Percentiles rank a stretch among this genome's conserved stretches.
These are phyloP conservation scores for Amphimedon queenslandica DNA, from an alignment of 37 sponge, comb jelly and placozoan genomes.

Conservation along the genomic window DNA sequence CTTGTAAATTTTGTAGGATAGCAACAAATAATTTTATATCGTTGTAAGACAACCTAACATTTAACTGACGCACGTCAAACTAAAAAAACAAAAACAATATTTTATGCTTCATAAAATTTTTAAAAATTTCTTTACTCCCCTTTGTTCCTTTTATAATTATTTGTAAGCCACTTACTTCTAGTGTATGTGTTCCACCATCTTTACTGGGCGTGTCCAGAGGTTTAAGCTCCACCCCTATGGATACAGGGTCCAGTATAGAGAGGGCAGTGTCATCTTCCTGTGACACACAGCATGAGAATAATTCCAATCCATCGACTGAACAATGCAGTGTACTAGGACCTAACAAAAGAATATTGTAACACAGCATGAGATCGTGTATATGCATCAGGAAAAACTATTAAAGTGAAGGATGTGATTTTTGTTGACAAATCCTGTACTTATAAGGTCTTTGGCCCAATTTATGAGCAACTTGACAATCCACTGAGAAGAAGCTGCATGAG, in stretches of 20 bases:
- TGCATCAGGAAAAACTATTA: too few relatives aligned
- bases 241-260: constrained; percentile 92
- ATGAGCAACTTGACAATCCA: too few relatives aligned
- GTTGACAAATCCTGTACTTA: too few relatives aligned
- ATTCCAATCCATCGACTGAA: constrained; percentile 65
- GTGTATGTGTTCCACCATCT: not conserved
- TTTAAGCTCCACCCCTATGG: constrained; percentile 69
- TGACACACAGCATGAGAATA: constrained; percentile 90
- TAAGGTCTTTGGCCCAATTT: too few relatives aligned
- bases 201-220: constrained; percentile 9
- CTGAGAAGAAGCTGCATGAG: too few relatives aligned
- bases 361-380: too few relatives aligned
- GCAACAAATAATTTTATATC: constrained; percentile 87
- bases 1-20: constrained; percentile 67
- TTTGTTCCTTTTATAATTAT: not conserved
- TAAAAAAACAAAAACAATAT: not conserved
- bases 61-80: constrained; percentile 56
- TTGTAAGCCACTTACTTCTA: not conserved
- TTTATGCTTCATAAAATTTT: too few relatives aligned
- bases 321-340: constrained; percentile 24
- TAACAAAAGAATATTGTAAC: not conserved
- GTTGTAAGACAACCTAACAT: constrained; percentile 75
- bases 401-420: too few relatives aligned
- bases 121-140: too few relatives aligned
- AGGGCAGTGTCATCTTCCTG: constrained; percentile 93